A percentile compares a stretch with the other conserved stretches of the same genome.
Evolutionary conservation across 2,797 vertebrate genomes (phyloP).

Genomic region (Pangasius djambal): DNA sequence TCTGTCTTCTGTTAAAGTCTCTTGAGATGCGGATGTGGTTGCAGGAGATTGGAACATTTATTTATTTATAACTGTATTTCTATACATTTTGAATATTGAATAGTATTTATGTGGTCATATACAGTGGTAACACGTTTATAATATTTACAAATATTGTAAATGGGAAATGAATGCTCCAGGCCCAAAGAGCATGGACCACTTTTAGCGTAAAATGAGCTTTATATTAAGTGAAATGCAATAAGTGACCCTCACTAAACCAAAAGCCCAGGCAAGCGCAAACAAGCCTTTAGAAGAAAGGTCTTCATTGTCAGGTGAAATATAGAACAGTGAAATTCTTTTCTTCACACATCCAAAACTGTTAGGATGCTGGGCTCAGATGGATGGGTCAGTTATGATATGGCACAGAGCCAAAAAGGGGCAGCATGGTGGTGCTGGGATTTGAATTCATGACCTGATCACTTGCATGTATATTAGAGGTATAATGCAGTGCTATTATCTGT

Average conservation of each 20-base stretch:
- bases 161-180: background rate
- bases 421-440: background rate
- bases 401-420: background rate
- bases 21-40: background rate
- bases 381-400: background rate
- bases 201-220: background rate
- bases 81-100: background rate
- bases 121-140: background rate
- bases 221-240: background rate
- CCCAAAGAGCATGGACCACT: background rate
- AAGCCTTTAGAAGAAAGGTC: background rate
- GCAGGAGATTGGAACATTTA: background rate
- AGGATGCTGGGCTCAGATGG: background rate
- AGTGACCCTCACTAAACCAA: background rate
- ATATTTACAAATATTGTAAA: background rate
- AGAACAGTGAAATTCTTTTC: background rate
- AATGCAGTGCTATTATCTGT: too few relatives aligned
- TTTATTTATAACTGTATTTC: background rate
- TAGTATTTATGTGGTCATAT: background rate
- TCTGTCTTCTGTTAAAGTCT: background rate
- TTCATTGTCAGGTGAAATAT: background rate
- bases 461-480: too few relatives aligned
- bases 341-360: background rate
- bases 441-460: background rate
- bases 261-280: background rate